Conservation (phyloP, 2,888 invertebrate species). For the Luperina nickerlii region DNA sequence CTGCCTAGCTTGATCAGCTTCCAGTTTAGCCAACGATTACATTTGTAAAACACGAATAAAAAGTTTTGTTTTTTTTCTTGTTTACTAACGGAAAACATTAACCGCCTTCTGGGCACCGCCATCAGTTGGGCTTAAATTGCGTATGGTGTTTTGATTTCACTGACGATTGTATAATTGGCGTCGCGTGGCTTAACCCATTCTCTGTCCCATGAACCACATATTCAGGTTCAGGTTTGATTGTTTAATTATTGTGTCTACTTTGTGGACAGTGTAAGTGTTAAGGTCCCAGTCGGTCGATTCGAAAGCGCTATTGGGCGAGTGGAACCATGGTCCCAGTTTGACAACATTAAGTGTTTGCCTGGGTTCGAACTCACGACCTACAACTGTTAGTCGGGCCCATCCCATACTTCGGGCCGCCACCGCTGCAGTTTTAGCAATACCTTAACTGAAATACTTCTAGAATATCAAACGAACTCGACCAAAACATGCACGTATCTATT, state of each 20-base stretch:
- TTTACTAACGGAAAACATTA: background rate
- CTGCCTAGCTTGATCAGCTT: background rate
- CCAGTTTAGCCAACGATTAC: background rate
- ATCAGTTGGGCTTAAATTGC: background rate
- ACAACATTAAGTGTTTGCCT: background rate
- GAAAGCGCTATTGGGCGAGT: background rate
- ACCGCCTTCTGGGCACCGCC: no score
- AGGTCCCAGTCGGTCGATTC: background rate
- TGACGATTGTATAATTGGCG: background rate
- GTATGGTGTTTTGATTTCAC: background rate
- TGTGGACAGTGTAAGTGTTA: no score
- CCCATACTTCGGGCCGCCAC: background rate
- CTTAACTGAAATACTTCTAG: background rate
- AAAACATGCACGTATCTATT: conserved; percentile 15
- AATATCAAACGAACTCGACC: background rate
- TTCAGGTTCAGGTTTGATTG: no score
- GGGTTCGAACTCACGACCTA: background rate
- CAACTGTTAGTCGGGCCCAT: background rate
- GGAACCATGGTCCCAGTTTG: background rate
- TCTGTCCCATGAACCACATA: no score
- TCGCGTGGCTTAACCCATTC: background rate
- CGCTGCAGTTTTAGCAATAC: background rate
- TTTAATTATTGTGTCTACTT: no score
- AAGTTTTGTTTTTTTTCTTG: no score
- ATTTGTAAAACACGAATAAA: no score